Evolutionary conservation across 1,140 invertebrate species (phyloP).

Genomic region (Formica exsecta): DNA sequence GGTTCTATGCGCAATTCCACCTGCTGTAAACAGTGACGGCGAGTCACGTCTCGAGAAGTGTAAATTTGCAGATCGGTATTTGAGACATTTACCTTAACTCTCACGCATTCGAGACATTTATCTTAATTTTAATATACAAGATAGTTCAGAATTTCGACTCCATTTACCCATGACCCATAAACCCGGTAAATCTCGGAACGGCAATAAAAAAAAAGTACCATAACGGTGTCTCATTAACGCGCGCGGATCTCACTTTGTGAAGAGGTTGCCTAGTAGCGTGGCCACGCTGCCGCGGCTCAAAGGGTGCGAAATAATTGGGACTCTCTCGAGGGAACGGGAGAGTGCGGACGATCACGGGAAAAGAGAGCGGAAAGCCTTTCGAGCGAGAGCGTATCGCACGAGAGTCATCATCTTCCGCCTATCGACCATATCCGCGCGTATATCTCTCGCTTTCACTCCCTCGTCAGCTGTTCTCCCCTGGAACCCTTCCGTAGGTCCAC

Average conservation of each 20-base stretch:
- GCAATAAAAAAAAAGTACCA: slow-evolving; percentile 60
- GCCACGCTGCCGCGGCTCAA: slow-evolving; percentile 51
- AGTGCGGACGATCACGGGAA: slow-evolving; percentile 27
- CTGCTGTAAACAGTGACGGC: slow-evolving; percentile 45
- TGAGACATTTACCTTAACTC: background rate
- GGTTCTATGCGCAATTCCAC: slow-evolving; percentile 64
- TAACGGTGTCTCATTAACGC: slow-evolving; percentile 74
- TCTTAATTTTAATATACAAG: background rate
- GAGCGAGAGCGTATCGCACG: slow-evolving; percentile 23
- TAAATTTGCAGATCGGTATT: slow-evolving; percentile 24
- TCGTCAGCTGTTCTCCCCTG: slow-evolving; percentile 32
- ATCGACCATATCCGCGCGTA: slow-evolving; percentile 24
- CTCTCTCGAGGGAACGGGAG: background rate
- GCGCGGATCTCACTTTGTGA: slow-evolving; percentile 64
- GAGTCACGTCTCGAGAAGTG: slow-evolving; percentile 16
- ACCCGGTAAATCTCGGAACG: slow-evolving; percentile 66
- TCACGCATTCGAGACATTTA: background rate
- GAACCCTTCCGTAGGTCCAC: slow-evolving; percentile 68
- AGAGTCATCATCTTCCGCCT: slow-evolving; percentile 48
- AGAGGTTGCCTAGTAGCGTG: slow-evolving; percentile 41
- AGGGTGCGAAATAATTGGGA: slow-evolving; percentile 74
- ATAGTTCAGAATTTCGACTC: slow-evolving; percentile 63
- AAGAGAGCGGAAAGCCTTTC: slow-evolving; percentile 44
- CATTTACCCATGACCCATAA: slow-evolving; percentile 75
- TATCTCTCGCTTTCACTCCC: slow-evolving; percentile 1